Conservation (phyloP, 2,888 invertebrate genomes). For the Ochropleura leucogaster region DNA sequence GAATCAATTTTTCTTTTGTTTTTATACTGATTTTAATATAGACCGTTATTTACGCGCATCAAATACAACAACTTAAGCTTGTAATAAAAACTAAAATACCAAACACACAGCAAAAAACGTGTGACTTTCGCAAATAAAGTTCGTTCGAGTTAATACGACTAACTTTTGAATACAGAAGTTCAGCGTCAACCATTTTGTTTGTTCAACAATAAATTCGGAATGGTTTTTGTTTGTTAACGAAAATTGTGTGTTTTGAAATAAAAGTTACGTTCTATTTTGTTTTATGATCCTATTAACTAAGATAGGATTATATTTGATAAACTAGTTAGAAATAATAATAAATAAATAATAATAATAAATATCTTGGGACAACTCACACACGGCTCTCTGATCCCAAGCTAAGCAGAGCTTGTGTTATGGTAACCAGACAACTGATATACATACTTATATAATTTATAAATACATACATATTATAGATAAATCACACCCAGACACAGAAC, state of each 20-base stretch:
- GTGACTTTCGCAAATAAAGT: slow-evolving; percentile 9
- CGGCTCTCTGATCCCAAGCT: no score
- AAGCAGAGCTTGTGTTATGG: no score
- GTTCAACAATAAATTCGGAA: slow-evolving; percentile 12
- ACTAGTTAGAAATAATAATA: no score
- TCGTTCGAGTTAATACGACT: neutral
- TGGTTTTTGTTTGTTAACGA: neutral
- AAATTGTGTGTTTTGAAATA: neutral
- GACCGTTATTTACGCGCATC: neutral
- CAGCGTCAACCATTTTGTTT: slow-evolving; percentile 19
- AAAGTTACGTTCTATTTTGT: neutral
- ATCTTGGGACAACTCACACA: no score
- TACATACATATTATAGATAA: no score
- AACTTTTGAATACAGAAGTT: slow-evolving; percentile 28
- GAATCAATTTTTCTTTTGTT: neutral
- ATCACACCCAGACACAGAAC: no score
- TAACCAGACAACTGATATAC: no score
- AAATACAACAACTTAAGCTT: slow-evolving; percentile 2
- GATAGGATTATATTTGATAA: neutral
- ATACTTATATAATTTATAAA: no score
- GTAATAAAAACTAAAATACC: neutral
- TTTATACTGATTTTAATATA: neutral
- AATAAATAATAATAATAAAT: no score
- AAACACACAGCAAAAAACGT: neutral
- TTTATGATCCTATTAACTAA: neutral